Evolutionary conservation across 2,113 vertebrate species (phyloP), one percentile per base, ranked within the genome.

Genomic region (Blennius ocellaris): DNA sequence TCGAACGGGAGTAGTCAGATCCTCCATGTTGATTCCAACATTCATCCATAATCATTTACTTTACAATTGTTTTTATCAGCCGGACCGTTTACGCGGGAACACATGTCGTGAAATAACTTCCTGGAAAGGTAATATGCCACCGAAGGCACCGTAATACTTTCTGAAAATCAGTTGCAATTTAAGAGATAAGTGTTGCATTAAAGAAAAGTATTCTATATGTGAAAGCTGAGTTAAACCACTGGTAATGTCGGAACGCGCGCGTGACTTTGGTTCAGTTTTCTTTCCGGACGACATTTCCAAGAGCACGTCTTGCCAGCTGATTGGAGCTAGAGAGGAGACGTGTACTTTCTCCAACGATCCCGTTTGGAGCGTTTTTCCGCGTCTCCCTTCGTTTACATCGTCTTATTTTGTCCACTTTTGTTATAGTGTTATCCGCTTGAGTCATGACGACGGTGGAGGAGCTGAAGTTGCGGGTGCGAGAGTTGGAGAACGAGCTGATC

Each of bases 401-500:
- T 2, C 44, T 5, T 12, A 45, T 41, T 45, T 30, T 0, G 1
- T 14, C 40, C 0, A 4, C 7, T 3, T 30, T 30, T 7, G 61
- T 64, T 6, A 0, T 7, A 7, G 14, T 11, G 0, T 50, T 17
- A 14, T 1, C 3, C 8, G 21, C 21, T 30, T 30, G 21, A 30
- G 21, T 6, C 0, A 95, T 94, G 94, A 59, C 93, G 16, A 93
- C 94, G 0, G 80, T 96, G 40, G 93, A 96, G 88, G 92, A 84
- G 71, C 92, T 99, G 83, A 95, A 93, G 93, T 90, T 85, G 56
- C 90, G 94, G 0, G 92, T 98, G 16, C 87, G 91, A 74, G 96
- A 97, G 84, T 78, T 97, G 85, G 96, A 97, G 82, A 93, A 93
- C 40, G 95, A 96, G 58, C 80, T 97, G 71, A 94, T 94, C n/a